Evolutionary conservation across 2,888 invertebrate genomes (phyloP).

Genomic region (Limnephilus lunatus): DNA sequence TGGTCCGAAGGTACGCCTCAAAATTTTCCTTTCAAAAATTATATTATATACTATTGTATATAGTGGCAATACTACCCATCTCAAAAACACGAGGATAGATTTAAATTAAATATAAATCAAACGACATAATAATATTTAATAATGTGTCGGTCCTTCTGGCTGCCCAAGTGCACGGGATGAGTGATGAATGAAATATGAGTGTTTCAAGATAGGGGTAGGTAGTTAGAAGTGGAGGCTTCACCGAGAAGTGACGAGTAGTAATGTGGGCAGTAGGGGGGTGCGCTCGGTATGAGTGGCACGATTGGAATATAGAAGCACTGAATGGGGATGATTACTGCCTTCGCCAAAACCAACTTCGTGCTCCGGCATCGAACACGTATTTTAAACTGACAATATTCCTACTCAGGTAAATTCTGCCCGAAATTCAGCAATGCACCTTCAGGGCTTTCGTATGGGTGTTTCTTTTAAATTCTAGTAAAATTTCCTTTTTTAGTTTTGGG

Average conservation of each 20-base stretch:
- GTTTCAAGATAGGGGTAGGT: background rate
- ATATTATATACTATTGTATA: too few relatives aligned
- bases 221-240: background rate
- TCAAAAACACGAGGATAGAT: too few relatives aligned
- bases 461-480: background rate
- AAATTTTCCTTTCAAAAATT: too few relatives aligned
- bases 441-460: background rate
- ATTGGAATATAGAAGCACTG: background rate
- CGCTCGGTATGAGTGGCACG: background rate
- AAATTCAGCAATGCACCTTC: background rate
- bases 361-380: constrained; percentile 19
- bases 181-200: background rate
- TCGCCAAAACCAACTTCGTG: background rate
- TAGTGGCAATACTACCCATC: too few relatives aligned
- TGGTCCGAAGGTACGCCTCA: too few relatives aligned
- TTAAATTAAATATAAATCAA: too few relatives aligned
- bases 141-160: background rate
- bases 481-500: background rate
- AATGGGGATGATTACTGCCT: constrained; percentile 9
- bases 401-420: background rate
- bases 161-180: background rate
- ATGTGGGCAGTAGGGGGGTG: background rate
- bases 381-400: constrained; percentile 22
- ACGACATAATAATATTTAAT: background rate
- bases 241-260: background rate